These are phyloP conservation scores for Cydia strobilella DNA, from an alignment of 1,140 invertebrate genomes.

Conservation along the genomic window DNA sequence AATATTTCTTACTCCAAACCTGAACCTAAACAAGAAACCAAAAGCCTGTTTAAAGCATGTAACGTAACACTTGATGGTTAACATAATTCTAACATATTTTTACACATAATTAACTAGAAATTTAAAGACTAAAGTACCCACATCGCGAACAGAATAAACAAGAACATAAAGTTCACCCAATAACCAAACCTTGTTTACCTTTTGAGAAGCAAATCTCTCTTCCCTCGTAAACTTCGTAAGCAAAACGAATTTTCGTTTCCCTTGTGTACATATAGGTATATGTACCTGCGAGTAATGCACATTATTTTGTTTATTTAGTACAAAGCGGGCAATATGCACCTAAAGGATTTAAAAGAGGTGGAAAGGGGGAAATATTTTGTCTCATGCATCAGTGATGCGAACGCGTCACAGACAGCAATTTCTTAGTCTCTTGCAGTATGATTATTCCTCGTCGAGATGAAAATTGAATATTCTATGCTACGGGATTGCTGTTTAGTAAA, in stretches of 20 bases:
- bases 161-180: background rate
- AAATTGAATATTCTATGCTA: constrained; percentile 34
- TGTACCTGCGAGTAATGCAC: background rate
- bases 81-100: too few species aligned
- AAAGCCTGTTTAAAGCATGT: too few species aligned
- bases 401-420: constrained; percentile 15
- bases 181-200: background rate
- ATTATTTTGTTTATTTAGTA: constrained; percentile 24
- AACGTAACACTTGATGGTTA: too few species aligned
- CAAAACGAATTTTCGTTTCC: background rate
- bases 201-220: constrained; percentile 6
- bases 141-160: background rate
- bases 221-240: background rate
- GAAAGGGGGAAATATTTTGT: constrained; percentile 18
- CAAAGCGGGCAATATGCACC: constrained; percentile 3
- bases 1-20: too few species aligned
- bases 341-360: background rate
- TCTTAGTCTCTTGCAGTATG: constrained; percentile 24
- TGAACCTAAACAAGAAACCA: too few species aligned
- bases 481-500: constrained; percentile 30
- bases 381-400: constrained; percentile 29
- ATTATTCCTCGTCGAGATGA: constrained; percentile 30
- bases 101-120: too few species aligned
- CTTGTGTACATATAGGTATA: too few species aligned
- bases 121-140: too few species aligned